Evolutionary conservation across 64 coral and sea anemone species (phyloP).

Genomic region (Montipora foliosa): DNA sequence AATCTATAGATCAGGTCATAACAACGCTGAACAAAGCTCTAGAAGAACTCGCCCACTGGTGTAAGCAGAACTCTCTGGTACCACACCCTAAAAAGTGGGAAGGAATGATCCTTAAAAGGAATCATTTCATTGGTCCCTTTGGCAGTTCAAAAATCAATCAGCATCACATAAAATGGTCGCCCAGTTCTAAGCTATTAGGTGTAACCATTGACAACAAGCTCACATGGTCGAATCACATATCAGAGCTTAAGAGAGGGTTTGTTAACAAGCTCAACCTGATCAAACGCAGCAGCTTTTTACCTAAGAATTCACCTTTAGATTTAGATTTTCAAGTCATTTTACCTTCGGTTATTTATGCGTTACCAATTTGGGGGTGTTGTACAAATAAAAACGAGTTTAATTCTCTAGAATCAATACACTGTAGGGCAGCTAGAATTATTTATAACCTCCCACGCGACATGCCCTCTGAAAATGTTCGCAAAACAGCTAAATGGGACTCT

Average conservation of each 20-base stretch:
- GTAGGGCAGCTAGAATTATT: not conserved
- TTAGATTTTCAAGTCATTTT: no score
- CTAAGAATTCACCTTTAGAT: no score
- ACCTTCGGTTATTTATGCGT: no score
- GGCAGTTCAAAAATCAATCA: not conserved
- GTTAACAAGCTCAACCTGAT: no score
- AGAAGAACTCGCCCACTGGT: not conserved
- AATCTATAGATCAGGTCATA: not conserved
- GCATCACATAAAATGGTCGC: not conserved
- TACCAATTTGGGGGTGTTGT: no score
- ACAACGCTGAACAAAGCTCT: constrained; percentile 18
- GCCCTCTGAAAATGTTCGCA: not conserved
- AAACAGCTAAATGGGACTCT: no score
- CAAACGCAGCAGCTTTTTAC: no score
- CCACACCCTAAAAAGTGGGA: not conserved
- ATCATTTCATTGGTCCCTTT: constrained; percentile 13
- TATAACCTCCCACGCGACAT: not conserved
- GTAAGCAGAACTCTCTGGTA: no score
- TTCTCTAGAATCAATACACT: constrained; percentile 14
- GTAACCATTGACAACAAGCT: no score
- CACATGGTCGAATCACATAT: no score
- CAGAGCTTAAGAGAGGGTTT: no score
- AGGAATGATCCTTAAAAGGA: constrained; percentile 9
- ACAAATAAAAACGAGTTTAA: not conserved
- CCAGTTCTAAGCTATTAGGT: not conserved